Percentiles rank a stretch among this genome's conserved stretches.
These are phyloP conservation scores for Microcebus tavaratra DNA, from an alignment of 2,113 vertebrate species.

Conservation along the genomic window DNA sequence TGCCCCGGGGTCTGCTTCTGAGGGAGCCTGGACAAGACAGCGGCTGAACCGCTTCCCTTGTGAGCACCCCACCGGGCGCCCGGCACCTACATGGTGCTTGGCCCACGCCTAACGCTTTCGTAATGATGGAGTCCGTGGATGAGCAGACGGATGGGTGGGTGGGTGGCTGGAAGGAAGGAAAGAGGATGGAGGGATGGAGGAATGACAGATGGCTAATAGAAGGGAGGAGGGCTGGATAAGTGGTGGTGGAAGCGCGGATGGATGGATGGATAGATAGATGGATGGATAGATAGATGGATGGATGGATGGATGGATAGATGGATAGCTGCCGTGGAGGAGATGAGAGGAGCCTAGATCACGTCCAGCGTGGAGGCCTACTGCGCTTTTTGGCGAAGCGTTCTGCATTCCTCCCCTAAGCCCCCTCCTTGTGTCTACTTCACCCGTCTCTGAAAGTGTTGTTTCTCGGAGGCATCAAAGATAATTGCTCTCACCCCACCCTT, in stretches of 20 bases:
- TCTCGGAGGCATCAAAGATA: background rate
- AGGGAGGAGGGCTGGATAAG: background rate
- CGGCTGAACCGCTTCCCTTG: background rate
- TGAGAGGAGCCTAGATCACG: background rate
- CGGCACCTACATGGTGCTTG: background rate
- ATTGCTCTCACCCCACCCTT: background rate
- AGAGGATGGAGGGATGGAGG: background rate
- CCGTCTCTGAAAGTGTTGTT: background rate
- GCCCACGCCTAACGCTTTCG: background rate
- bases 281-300: background rate
- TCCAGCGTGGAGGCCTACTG: fast-evolving
- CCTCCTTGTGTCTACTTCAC: background rate
- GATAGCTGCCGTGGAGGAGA: background rate
- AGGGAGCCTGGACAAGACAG: background rate
- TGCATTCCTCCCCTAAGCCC: fast-evolving
- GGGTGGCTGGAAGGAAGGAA: fast-evolving
- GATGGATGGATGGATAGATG: background rate
- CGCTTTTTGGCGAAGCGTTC: background rate
- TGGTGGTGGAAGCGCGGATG: no score
- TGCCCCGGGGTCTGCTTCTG: background rate
- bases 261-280: no score
- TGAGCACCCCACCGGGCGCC: background rate
- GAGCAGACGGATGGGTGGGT: fast-evolving
- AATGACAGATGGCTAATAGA: fast-evolving
- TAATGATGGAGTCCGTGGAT: background rate